These are phyloP conservation scores for Burhinus bistriatus DNA, from an alignment of 2,113 vertebrate species.

Conservation along the genomic window DNA sequence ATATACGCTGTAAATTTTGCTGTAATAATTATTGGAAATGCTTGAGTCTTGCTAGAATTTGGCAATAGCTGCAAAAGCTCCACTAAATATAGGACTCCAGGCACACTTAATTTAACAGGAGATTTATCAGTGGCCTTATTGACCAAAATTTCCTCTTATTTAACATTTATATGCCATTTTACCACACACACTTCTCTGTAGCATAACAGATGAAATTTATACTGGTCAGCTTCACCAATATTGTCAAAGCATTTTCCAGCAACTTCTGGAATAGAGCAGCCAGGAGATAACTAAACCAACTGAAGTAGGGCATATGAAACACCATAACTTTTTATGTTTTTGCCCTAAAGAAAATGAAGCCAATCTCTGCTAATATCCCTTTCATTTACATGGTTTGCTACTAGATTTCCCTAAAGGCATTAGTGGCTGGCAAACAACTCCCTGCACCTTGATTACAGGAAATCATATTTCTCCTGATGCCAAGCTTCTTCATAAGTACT, in stretches of 20 bases:
- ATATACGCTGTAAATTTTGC: not conserved
- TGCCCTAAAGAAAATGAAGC: conserved; percentile 43
- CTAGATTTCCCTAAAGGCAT: conserved; percentile 55
- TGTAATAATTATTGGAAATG: conserved; percentile 43
- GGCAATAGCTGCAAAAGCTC: conserved; percentile 8
- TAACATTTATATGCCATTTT: conserved; percentile 34
- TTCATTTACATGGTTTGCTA: conserved; percentile 33
- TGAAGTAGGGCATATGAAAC: conserved; percentile 17
- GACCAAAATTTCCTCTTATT: conserved; percentile 33
- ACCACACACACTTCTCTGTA: conserved; percentile 8
- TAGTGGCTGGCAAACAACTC: conserved; percentile 59
- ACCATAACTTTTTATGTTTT: conserved; percentile 38
- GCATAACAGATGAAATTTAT: conserved; percentile 1
- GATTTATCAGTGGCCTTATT: conserved; percentile 43
- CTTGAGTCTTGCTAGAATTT: conserved; percentile 6
- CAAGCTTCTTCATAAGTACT: conserved; percentile 34
- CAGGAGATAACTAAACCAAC: conserved; percentile 34
- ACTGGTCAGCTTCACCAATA: not conserved
- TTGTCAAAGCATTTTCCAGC: not conserved
- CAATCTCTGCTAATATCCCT: conserved; percentile 47
- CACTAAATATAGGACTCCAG: conserved; percentile 55
- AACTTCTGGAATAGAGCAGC: not conserved
- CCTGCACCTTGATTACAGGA: conserved; percentile 66
- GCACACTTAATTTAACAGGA: conserved; percentile 29
- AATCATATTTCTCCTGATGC: conserved; percentile 54